phyloP scores from a whole-genome alignment of 2,888 invertebrate species.

The Lysandra bellargus region DNA sequence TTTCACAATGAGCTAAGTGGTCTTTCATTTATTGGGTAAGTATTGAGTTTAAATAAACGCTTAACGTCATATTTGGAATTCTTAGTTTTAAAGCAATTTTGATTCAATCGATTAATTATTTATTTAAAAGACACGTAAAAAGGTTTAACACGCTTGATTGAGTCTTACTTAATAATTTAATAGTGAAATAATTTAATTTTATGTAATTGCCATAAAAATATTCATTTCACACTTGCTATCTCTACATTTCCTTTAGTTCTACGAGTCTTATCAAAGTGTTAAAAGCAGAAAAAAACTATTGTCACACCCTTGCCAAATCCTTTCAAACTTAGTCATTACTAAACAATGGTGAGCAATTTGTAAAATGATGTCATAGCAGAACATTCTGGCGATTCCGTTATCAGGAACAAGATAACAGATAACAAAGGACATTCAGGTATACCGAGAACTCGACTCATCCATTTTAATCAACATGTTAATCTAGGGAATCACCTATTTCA shows the following conservation, averaged over 20 bases:
- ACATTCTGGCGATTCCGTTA: conserved; percentile 27
- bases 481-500: neutral
- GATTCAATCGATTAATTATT: neutral
- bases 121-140: too few relatives aligned
- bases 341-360: conserved; percentile 14
- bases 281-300: neutral
- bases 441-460: conserved; percentile 9
- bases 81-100: neutral
- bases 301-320: neutral
- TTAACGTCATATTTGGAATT: neutral
- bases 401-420: conserved; percentile 30
- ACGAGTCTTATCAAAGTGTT: neutral
- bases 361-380: conserved; percentile 26
- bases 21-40: neutral
- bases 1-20: neutral
- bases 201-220: neutral
- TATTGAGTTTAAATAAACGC: neutral
- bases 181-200: too few relatives aligned
- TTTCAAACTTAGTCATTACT: conserved; percentile 12
- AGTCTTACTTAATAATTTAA: too few relatives aligned
- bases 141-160: too few relatives aligned
- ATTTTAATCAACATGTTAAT: neutral
- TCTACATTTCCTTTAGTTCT: neutral
- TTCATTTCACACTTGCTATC: neutral
- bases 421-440: conserved; percentile 16